Percentiles rank a stretch among this genome's conserved stretches.
Evolutionary conservation across 2,888 invertebrate species (phyloP).

Genomic region (Eulithis prunata): DNA sequence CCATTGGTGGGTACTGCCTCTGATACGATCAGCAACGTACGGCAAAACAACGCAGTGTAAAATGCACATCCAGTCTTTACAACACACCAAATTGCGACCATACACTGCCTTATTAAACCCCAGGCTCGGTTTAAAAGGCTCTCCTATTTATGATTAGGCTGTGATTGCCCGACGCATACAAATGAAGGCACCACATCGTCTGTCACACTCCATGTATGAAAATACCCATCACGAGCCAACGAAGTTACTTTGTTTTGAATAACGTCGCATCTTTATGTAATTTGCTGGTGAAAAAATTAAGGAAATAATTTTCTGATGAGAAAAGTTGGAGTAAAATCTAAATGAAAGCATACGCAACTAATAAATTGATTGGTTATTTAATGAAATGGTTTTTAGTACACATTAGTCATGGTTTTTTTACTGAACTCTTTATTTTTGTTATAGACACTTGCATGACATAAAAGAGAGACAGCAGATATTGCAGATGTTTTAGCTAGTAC

Average conservation of each 20-base stretch:
- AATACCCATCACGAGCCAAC: conserved; percentile 50
- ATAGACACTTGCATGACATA: too few species aligned
- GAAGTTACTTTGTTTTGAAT: conserved; percentile 45
- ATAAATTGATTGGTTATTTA: too few species aligned
- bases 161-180: conserved; percentile 57
- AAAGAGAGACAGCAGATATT: too few species aligned
- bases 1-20: too few species aligned
- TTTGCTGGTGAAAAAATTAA: conserved; percentile 20
- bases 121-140: conserved; percentile 41
- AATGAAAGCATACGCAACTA: not conserved
- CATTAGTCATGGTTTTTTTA: too few species aligned
- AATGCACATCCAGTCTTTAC: conserved; percentile 14
- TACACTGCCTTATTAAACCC: conserved; percentile 21
- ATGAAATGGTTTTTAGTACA: too few species aligned
- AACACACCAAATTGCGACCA: conserved; percentile 12
- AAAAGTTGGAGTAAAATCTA: not conserved
- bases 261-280: conserved; percentile 29
- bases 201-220: conserved; percentile 48
- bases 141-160: conserved; percentile 64
- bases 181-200: conserved; percentile 60
- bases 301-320: not conserved
- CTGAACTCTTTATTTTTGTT: too few species aligned
- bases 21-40: too few species aligned
- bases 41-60: not conserved
- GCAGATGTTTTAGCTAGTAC: too few species aligned